Evolutionary conservation across 2,888 invertebrate genomes (phyloP), one percentile per base, ranked within the genome.

Genomic region (Eugnorisma glareosa): DNA sequence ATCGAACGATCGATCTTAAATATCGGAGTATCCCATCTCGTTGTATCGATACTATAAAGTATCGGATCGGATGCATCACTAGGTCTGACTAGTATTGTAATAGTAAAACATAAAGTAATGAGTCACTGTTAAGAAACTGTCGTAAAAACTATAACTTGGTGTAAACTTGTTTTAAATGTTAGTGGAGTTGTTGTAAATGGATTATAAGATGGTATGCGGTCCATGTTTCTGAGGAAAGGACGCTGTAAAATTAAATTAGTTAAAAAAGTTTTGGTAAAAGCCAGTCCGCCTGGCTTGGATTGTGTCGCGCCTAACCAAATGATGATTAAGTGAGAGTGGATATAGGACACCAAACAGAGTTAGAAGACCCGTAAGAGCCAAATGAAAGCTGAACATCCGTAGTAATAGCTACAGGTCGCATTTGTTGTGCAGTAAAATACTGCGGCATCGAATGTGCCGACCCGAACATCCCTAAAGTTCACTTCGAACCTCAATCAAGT

Each of bases 101-200:
- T 73, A 78, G 70, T 70, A 63, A 73, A 78, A 67, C 40, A 63
- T 69, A 70, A 37, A 80, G 13, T 70, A 83, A 83, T 80, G 77
- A 81, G 61, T 71, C 67, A 75, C 28, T 28, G 21, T 45, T 35
- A 76, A 66, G 68, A 72, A 70, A 51, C 40, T n/a, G 28, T 43
- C n/a, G 51, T 73, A 83, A 81, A 76, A 84, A 84, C 54, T 64
- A 61, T 48, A 72, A 57, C 67, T 28, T 74, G 51, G 63, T 68
- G 71, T 79, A 82, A 82, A 80, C 81, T 67, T 57, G 81, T 73
- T 84, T 70, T 76, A 69, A 69, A 76, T 80, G 76, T 67, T 81
- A n/a, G 57, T 45, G 18, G 51, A 59, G 51, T 57, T 24, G 45
- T 64, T 63, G 54, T 64, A 59, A 64, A 64, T 74, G 63, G 31